These are phyloP conservation scores for Melitaea athalia DNA, from an alignment of 2,888 invertebrate genomes.

Conservation along the genomic window DNA sequence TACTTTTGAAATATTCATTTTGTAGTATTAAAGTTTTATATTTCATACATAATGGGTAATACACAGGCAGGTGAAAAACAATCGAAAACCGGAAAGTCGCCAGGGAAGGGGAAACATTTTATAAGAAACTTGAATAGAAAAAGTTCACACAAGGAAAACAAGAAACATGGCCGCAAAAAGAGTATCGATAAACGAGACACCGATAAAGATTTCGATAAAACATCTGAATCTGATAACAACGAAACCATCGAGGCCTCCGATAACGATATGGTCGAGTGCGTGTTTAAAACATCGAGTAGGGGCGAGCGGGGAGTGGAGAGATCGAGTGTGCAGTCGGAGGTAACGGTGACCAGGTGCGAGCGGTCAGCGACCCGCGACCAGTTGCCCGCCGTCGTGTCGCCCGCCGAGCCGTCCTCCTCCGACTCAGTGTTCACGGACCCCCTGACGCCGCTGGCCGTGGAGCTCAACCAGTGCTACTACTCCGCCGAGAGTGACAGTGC, in stretches of 20 bases:
- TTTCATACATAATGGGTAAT: slow-evolving; percentile 76
- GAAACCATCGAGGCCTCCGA: slow-evolving; percentile 72
- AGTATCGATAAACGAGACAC: slow-evolving; percentile 65
- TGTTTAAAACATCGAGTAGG: slow-evolving; percentile 61
- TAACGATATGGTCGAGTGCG: slow-evolving; percentile 78
- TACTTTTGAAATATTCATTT: slow-evolving; percentile 2
- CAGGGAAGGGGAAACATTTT: slow-evolving; percentile 81
- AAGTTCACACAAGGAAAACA: slow-evolving; percentile 68
- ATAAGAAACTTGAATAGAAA: slow-evolving; percentile 77
- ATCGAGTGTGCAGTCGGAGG: slow-evolving; percentile 68
- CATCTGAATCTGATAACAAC: slow-evolving; percentile 76
- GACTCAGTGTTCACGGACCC: slow-evolving; percentile 91
- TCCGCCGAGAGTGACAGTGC: slow-evolving; percentile 83
- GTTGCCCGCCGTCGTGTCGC: slow-evolving; percentile 60
- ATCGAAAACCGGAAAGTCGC: slow-evolving; percentile 78
- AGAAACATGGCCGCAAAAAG: slow-evolving; percentile 72
- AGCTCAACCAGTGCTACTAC: slow-evolving; percentile 84
- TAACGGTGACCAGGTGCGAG: slow-evolving; percentile 75
- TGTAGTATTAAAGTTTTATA: slow-evolving; percentile 6
- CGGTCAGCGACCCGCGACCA: slow-evolving; percentile 77
- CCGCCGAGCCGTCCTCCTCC: slow-evolving; percentile 84
- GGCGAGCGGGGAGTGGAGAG: slow-evolving; percentile 59
- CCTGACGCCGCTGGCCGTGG: slow-evolving; percentile 83
- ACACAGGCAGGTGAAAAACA: slow-evolving; percentile 79
- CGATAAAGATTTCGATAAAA: slow-evolving; percentile 73